phyloP scores from a whole-genome alignment of 2,797 vertebrate species.

The Tarsius wallacei region DNA sequence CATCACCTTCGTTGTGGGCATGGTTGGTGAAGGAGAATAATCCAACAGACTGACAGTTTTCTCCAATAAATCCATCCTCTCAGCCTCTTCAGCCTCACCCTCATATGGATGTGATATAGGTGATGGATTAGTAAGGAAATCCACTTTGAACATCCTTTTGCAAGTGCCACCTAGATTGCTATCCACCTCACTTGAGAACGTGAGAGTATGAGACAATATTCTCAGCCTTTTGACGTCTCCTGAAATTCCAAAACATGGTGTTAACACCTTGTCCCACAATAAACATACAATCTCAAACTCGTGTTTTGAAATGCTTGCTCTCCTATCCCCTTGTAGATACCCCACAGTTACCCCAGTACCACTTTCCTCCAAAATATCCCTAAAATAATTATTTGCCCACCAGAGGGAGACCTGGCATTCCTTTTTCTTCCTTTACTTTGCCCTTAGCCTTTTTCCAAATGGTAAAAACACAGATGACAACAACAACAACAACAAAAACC shows the following conservation, averaged over 20 bases:
- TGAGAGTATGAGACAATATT: background rate
- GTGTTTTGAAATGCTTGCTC: background rate
- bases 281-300: background rate
- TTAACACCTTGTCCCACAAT: background rate
- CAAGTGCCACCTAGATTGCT: background rate
- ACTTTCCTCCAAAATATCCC: background rate
- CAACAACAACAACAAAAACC: accelerated
- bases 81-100: background rate
- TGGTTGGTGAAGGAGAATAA: background rate
- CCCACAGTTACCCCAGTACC: background rate
- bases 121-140: conserved; percentile 42
- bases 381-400: background rate
- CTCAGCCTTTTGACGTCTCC: background rate
- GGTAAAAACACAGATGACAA: background rate
- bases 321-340: background rate
- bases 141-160: background rate
- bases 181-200: background rate
- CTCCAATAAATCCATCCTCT: background rate
- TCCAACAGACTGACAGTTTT: background rate
- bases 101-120: background rate
- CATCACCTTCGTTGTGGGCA: background rate
- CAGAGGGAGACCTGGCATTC: background rate
- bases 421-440: conserved; percentile 16
- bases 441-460: background rate
- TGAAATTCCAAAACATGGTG: background rate